Evolutionary conservation across 2,888 invertebrate genomes (phyloP), one percentile per base, ranked within the genome.

Genomic region (Lumbricus terrestris): DNA sequence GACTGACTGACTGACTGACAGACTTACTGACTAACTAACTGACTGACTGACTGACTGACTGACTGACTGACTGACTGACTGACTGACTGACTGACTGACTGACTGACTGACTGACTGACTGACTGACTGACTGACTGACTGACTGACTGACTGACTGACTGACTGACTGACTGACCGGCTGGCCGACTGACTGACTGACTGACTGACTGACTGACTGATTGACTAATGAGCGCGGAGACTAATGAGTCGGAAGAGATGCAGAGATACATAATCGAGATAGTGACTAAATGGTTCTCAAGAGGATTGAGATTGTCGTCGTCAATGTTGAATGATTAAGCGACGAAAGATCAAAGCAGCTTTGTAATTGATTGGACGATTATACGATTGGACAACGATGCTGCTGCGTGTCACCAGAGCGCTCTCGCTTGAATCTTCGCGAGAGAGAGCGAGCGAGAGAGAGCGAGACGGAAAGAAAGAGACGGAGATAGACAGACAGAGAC

Each of bases 71-170:
- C 42, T 54, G 54, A 54, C 29, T 54, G 29, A 4, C 83, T 83
- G 33, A 83, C 83, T 83, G 83, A 83, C 83, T 83, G 13, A 83
- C 83, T 83, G 83, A 83, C 34, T 83, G 34, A 34, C 83, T 83
- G 83, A 34, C 23, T 83, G 83, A 83, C 23, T 83, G 83, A 83
- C 23, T 83, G 33, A 83, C 18, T 35, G 33, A 83, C 4, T 33
- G 35, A 83, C 23, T 35, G 83, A 34, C 23, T 54, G 54, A 29
- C 23, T 54, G 54, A 54, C 23, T 29, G 23, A 54, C 2, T 54
- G 54, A 54, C 23, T 54, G 54, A 54, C 54, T n/a, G n/a, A n/a
- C n/a, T n/a, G n/a, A n/a, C n/a, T n/a, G n/a, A n/a, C n/a, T n/a
- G n/a, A n/a, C n/a, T n/a, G n/a, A n/a, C n/a, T n/a, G n/a, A n/a